Evolutionary conservation across 2,797 vertebrate species (phyloP).

Genomic region (Aulostomus chinensis): DNA sequence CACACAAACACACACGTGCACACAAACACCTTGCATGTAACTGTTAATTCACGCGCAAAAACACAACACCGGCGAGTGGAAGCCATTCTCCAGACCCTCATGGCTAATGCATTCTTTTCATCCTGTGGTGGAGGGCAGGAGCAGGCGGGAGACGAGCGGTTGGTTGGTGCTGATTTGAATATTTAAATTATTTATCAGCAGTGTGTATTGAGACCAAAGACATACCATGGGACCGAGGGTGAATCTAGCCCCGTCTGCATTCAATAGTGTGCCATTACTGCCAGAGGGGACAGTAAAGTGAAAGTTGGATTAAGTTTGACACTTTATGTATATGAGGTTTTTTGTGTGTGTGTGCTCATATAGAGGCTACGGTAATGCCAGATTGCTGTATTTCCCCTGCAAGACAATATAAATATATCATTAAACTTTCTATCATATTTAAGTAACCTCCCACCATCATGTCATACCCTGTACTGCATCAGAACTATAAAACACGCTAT

Average conservation of each 20-base stretch:
- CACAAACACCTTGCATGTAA: conserved; percentile 24
- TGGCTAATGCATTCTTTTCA: conserved; percentile 67
- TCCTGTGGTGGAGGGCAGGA: conserved; percentile 35
- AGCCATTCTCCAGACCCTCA: too few species aligned
- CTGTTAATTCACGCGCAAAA: conserved; percentile 4
- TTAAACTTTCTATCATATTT: conserved; percentile 12
- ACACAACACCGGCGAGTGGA: conserved; percentile 1
- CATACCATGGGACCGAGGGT: conserved; percentile 19
- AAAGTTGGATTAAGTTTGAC: conserved; percentile 4
- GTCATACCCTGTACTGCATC: not conserved
- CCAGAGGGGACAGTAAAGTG: not conserved
- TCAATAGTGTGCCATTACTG: not conserved
- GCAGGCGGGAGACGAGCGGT: conserved; percentile 54
- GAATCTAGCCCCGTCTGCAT: not conserved
- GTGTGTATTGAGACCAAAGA: conserved; percentile 37
- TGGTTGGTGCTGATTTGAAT: conserved; percentile 69
- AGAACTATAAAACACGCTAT: conserved; percentile 22
- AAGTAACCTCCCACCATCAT: not conserved
- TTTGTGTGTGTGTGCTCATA: too few species aligned
- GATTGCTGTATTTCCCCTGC: too few species aligned
- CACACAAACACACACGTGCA: conserved; percentile 29
- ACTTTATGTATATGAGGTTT: not conserved
- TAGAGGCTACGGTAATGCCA: too few species aligned
- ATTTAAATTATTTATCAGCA: conserved; percentile 73
- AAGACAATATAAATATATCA: too few species aligned